Conservation (phyloP, 2,113 vertebrate genomes). For the Chlorodrepanis virens region DNA sequence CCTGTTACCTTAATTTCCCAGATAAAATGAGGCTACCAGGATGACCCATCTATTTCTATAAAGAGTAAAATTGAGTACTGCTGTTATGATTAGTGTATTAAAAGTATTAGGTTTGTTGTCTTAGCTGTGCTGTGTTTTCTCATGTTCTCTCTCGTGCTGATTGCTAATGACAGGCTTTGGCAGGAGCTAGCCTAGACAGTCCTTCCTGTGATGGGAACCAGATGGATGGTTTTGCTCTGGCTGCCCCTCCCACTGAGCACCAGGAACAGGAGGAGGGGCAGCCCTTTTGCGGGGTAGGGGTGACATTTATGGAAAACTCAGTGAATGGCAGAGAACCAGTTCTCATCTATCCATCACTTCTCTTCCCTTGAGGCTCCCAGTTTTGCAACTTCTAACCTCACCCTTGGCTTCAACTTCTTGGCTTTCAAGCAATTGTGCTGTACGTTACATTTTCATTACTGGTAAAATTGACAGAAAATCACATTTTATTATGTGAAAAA, state of each 20-base stretch:
- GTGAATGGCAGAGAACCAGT: not conserved
- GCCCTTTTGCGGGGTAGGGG: not conserved
- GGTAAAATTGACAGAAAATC: constrained; percentile 55
- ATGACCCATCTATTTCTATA: not conserved
- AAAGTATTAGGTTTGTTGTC: constrained; percentile 40
- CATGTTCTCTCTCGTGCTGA: not conserved
- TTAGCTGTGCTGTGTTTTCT: constrained; percentile 46
- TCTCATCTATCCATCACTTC: not conserved
- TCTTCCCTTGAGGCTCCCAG: not conserved
- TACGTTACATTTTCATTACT: constrained; percentile 19
- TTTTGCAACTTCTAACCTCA: constrained; percentile 20
- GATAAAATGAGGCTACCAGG: constrained; percentile 16
- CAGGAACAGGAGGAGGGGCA: not conserved
- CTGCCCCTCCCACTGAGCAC: not conserved
- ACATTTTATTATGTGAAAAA: constrained; percentile 60
- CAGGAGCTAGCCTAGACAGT: not conserved
- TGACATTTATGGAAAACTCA: not conserved
- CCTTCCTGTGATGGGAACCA: constrained; percentile 42
- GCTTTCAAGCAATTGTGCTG: not conserved
- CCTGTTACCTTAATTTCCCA: not conserved
- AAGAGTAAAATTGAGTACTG: not conserved
- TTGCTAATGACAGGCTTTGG: constrained; percentile 43
- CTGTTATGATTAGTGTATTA: constrained; percentile 21
- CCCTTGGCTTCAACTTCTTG: constrained; percentile 2
- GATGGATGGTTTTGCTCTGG: constrained; percentile 18